Percentiles rank a stretch among this genome's conserved stretches.
Conservation (phyloP, 2,888 invertebrate genomes). For the Tenthredo distinguenda region DNA sequence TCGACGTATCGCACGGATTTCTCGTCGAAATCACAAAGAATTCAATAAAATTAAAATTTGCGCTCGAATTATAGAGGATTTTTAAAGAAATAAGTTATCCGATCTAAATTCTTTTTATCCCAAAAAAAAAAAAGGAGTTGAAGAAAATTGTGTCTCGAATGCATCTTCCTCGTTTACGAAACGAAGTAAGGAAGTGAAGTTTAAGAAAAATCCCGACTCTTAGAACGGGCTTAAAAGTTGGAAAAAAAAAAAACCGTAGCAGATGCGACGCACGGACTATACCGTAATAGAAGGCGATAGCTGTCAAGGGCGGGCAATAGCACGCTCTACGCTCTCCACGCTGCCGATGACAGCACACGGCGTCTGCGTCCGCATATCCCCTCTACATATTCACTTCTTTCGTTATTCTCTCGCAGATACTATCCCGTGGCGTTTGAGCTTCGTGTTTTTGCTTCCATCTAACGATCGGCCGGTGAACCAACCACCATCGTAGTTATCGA, state of each 20-base stretch:
- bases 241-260: neutral
- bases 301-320: conserved; percentile 65
- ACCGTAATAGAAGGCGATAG: conserved; percentile 63
- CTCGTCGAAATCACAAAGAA: no score
- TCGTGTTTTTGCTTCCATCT: conserved; percentile 55
- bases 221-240: neutral
- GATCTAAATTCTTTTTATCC: neutral
- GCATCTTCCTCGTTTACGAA: neutral
- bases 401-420: conserved; percentile 47
- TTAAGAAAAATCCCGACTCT: neutral
- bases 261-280: conserved; percentile 25
- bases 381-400: conserved; percentile 46
- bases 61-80: no score
- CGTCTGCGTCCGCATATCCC: conserved; percentile 44
- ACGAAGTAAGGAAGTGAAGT: neutral
- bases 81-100: neutral
- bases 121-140: no score
- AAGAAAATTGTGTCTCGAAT: neutral
- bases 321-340: conserved; percentile 55
- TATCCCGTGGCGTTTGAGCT: conserved; percentile 44
- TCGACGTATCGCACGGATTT: neutral
- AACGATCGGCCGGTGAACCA: neutral
- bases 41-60: no score
- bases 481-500: neutral
- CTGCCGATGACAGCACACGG: conserved; percentile 64